Base-by-base conservation (phyloP, 2,888 invertebrate genomes). In the Cordylochernes scorpioides region DNA sequence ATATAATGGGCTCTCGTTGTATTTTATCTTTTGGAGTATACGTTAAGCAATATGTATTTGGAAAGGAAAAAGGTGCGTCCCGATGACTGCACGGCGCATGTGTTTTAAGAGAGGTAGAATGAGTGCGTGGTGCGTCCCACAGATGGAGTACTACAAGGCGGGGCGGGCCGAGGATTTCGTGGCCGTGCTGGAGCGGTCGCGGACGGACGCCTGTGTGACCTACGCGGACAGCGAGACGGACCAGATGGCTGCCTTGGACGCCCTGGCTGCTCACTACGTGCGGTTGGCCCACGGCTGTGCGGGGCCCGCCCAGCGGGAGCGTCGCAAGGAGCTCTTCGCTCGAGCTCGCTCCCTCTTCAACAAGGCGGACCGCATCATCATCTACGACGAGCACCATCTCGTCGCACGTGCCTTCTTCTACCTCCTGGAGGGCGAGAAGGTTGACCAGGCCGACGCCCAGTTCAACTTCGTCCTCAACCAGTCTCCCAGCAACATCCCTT, bases 371-470 rank as follows among this genome's bases (percentile, higher is more conserved):
- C 91, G 91, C 59, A 94, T 97, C 53, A 86, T 91, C 46, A 97
- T 97, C 94, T 97, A 94, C 57, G 94, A 99, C 50, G 88, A 86
- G 71, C 88, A 88, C 54, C 97, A 99, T 64, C 65, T 99, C 39
- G 63, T 99, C 41, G 94, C 97, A 1, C 63, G 94, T 46, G 97
- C 97, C 3, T 97, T 91, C 53, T 97, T 94, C 53, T 97, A 91
- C 47, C 62, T 99, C 6, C 61, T 94, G 18, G 97, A 99, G 61
- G 91, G 91, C 2, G 91, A 94, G 48, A 94, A 94, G 61, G 84
- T 94, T 78, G 94, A 97, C 39, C 94, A 97, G 57, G 97, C 97
- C 1, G 94, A 97, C 62, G 84, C 91, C 1, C 97, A 99, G 53
- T 97, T 97, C 51, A 94, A 97, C 58, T 99, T 97, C 54, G 94